Evolutionary conservation across 2,113 vertebrate genomes (phyloP).

Genomic region (Trogon surrucura): DNA sequence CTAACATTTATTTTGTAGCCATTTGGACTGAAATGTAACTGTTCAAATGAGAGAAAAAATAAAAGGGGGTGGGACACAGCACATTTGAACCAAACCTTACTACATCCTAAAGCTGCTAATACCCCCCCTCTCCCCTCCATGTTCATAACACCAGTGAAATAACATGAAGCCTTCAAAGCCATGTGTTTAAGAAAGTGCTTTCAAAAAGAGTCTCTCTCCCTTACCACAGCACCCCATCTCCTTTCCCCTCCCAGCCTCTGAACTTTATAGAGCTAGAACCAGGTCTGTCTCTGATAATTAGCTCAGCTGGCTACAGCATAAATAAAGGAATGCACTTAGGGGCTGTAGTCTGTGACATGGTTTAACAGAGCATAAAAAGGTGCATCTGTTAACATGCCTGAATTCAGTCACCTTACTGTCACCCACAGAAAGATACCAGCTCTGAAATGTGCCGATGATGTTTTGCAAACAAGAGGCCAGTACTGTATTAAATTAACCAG

Average conservation of each 20-base stretch:
- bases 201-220: background rate
- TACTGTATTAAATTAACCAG: constrained; percentile 75
- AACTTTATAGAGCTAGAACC: constrained; percentile 62
- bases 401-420: constrained; percentile 73
- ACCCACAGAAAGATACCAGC: constrained; percentile 66
- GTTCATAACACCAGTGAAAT: background rate
- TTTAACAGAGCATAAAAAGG: constrained; percentile 80
- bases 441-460: constrained; percentile 54
- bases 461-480: constrained; percentile 73
- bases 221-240: background rate
- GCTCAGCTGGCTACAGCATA: constrained; percentile 71
- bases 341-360: constrained; percentile 74
- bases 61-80: background rate
- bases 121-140: background rate
- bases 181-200: background rate
- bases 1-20: background rate
- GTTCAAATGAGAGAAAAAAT: background rate
- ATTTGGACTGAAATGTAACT: background rate
- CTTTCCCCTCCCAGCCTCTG: background rate
- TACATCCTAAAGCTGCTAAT: background rate
- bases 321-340: constrained; percentile 75
- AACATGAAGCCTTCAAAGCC: background rate
- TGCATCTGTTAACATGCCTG: constrained; percentile 76
- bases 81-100: background rate
- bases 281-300: constrained; percentile 77